Conservation (phyloP, 2,797 vertebrate species). For the Sparidentex hasta region DNA sequence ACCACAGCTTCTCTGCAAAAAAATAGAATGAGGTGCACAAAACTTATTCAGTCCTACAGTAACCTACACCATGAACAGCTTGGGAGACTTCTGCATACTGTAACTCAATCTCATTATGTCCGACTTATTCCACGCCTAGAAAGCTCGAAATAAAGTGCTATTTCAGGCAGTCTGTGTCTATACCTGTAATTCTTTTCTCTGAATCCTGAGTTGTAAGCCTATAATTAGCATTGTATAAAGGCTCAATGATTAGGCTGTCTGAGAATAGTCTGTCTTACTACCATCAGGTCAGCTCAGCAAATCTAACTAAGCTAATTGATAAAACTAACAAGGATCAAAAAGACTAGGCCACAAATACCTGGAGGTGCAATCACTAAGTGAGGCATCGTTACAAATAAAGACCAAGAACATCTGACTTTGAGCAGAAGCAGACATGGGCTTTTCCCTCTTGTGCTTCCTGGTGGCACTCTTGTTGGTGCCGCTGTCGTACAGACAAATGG, state of each 20-base stretch:
- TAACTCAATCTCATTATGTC: constrained; percentile 43
- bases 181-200: constrained; percentile 62
- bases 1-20: background rate
- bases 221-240: constrained; percentile 74
- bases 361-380: constrained; percentile 10
- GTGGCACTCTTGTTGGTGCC: too few relatives aligned
- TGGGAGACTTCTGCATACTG: constrained; percentile 19
- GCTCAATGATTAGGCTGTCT: constrained; percentile 62
- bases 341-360: constrained; percentile 10
- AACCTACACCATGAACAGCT: background rate
- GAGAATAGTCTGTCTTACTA: constrained; percentile 67
- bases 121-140: constrained; percentile 30
- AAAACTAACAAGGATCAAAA: constrained; percentile 53
- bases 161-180: constrained; percentile 51
- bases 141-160: constrained; percentile 57
- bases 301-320: constrained; percentile 52
- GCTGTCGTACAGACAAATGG: too few relatives aligned
- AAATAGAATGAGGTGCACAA: constrained; percentile 8
- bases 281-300: constrained; percentile 53
- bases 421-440: too few relatives aligned
- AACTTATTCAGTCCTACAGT: background rate
- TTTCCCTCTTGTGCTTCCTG: too few relatives aligned
- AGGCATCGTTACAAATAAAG: constrained; percentile 12
- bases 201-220: constrained; percentile 68
- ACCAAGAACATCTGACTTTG: background rate